A percentile compares a stretch with the other conserved stretches of the same genome.
Conservation (phyloP, 2,888 invertebrate species). For the Ormyrus labotus region DNA sequence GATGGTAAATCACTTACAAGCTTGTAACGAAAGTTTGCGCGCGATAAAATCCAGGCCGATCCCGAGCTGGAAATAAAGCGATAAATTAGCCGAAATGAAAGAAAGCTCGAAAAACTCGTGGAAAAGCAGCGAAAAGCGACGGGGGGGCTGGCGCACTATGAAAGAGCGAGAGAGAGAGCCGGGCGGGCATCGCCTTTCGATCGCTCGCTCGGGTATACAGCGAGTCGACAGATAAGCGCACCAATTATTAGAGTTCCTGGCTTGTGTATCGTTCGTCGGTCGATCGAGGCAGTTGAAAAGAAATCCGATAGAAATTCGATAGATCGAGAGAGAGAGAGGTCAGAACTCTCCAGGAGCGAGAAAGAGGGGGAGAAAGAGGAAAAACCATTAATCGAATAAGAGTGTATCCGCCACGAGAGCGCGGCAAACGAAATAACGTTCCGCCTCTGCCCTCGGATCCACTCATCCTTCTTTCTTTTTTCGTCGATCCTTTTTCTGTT, state of each 20-base stretch:
- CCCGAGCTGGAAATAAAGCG: too few species aligned
- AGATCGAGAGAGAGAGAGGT: constrained; percentile 47
- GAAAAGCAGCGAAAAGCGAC: constrained; percentile 9
- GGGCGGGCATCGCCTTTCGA: constrained; percentile 1
- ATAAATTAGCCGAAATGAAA: not conserved
- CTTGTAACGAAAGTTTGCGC: too few species aligned
- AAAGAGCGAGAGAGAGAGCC: constrained; percentile 16
- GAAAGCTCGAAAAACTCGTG: constrained; percentile 5
- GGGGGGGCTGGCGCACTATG: not conserved
- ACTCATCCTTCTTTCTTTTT: not conserved
- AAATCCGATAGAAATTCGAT: constrained; percentile 69
- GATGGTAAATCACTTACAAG: too few species aligned
- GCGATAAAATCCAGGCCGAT: too few species aligned
- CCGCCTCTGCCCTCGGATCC: constrained; percentile 21
- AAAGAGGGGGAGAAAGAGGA: constrained; percentile 55
- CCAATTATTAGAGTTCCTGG: constrained; percentile 71
- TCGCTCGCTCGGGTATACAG: not conserved
- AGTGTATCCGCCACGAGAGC: constrained; percentile 56
- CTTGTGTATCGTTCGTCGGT: constrained; percentile 69
- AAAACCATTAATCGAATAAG: constrained; percentile 65
- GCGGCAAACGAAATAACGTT: constrained; percentile 64
- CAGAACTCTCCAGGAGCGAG: constrained; percentile 12
- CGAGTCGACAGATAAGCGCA: constrained; percentile 66
- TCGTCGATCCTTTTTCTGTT: not conserved
- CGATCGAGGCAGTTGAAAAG: constrained; percentile 68